A percentile compares a stretch with the other conserved stretches of the same genome.
Conservation (phyloP, 2,888 invertebrate species). For the Agrotis puta region DNA sequence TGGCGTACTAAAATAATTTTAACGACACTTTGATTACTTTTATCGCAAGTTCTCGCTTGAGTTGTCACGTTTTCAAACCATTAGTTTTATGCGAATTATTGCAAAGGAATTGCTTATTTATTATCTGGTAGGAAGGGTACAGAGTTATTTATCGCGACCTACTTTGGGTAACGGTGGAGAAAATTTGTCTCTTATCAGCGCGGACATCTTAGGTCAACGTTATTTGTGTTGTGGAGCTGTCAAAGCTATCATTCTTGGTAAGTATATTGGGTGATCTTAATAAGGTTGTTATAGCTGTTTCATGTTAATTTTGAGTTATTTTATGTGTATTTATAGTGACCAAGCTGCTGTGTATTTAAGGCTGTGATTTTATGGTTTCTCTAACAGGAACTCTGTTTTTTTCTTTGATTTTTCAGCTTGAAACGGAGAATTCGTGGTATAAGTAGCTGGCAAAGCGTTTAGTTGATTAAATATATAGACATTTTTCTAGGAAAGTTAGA, state of each 20-base stretch:
- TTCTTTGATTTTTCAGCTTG: background rate
- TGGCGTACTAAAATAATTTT: conserved; percentile 87
- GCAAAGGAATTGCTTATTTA: conserved; percentile 87
- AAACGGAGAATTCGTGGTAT: no score
- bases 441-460: no score
- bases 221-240: conserved; percentile 49
- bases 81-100: conserved; percentile 90
- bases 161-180: conserved; percentile 64
- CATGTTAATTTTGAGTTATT: background rate
- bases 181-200: conserved; percentile 68
- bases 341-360: background rate
- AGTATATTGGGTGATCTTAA: background rate
- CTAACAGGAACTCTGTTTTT: no score
- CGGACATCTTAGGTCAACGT: conserved; percentile 57
- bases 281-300: background rate
- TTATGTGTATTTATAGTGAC: background rate
- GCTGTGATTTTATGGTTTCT: no score
- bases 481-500: no score
- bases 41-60: conserved; percentile 89
- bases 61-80: conserved; percentile 88
- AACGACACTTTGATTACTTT: conserved; percentile 90
- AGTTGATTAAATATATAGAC: no score
- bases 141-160: conserved; percentile 72
- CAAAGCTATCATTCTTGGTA: conserved; percentile 29
- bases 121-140: conserved; percentile 74